Base-by-base conservation (phyloP, 2,113 vertebrate species). In the Asarcornis scutulata region DNA sequence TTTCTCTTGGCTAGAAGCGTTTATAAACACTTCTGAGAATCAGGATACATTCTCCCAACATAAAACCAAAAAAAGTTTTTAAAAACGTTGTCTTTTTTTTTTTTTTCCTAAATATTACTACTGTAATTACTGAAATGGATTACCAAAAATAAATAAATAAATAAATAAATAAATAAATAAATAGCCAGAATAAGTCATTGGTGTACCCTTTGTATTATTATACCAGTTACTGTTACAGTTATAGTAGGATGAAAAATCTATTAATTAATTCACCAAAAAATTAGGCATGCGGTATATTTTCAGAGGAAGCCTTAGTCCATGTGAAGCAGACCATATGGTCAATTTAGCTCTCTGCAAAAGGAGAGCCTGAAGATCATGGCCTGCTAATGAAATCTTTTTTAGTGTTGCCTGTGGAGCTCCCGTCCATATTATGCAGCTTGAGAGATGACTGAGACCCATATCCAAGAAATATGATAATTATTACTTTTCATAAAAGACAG, bases 391-490 rank as follows among this genome's bases (percentile, higher is more conserved):
- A 86, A 91, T 52, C 1, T 74, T 64, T 71, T 66, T 44, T 4
- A 42, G 62, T 82, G 87, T 77, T 88, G 87, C 46, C 63, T 0
- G 6, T 67, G 79, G 38, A 96, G 56, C 46, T 88, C 60, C 56
- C 52, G 81, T 72, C 67, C 79, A 60, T 8, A 17, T 75, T 67
- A 86, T 23, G 83, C 60, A 93, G 48, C 34, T 84, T 88, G 55
- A 78, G 80, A 96, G 90, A 60, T 36, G 83, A 88, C 0, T 75
- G 86, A 94, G 86, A 91, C 48, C 31, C 72, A 38, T 44, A 86
- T 86, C 27, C 63, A 83, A 88, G 73, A 86, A 91, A 88, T 53
- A 88, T 31, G 78, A 32, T 93, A 90, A 94, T 89, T 90, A 68
- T 71, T 90, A 77, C 72, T 90, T 59, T 88, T 84, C 88, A 91